These are phyloP conservation scores for Alosa sapidissima DNA, from an alignment of 2,797 vertebrate genomes.

Conservation along the genomic window DNA sequence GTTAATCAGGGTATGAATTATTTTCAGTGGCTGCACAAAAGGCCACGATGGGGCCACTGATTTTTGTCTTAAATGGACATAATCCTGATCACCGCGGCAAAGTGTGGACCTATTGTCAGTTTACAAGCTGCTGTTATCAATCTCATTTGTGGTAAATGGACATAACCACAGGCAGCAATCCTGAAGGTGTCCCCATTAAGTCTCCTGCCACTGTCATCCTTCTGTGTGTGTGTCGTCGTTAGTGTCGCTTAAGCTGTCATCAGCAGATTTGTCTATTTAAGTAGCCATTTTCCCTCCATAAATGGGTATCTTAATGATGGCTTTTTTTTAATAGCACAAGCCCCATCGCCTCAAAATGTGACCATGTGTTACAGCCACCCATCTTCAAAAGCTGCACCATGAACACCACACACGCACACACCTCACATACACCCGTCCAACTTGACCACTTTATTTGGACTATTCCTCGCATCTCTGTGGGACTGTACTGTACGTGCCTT, in stretches of 20 bases:
- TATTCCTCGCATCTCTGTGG: no score
- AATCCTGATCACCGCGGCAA: constrained; percentile 27
- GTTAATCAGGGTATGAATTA: constrained; percentile 37
- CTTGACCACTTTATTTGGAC: no score
- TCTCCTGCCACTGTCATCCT: neutral
- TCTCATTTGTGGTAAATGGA: constrained; percentile 28
- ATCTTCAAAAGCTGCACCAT: neutral
- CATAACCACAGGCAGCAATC: constrained; percentile 24
- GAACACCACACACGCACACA: no score
- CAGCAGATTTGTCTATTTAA: constrained; percentile 9
- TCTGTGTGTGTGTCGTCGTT: constrained; percentile 28
- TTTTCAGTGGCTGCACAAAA: constrained; percentile 29
- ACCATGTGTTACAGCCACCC: neutral
- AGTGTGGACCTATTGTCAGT: constrained; percentile 22
- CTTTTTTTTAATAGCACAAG: constrained; percentile 10
- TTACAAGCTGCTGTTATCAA: neutral
- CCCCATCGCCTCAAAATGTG: constrained; percentile 6
- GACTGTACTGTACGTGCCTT: no score
- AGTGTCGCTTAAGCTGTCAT: constrained; percentile 26
- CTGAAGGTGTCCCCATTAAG: constrained; percentile 36
- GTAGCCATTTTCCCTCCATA: constrained; percentile 20
- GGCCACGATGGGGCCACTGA: constrained; percentile 21
- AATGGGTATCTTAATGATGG: constrained; percentile 25
- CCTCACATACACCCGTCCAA: neutral
- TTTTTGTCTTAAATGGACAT: constrained; percentile 19